Evolutionary conservation across 2,113 vertebrate genomes (phyloP).

Genomic region (Malurus alboscapulatus): DNA sequence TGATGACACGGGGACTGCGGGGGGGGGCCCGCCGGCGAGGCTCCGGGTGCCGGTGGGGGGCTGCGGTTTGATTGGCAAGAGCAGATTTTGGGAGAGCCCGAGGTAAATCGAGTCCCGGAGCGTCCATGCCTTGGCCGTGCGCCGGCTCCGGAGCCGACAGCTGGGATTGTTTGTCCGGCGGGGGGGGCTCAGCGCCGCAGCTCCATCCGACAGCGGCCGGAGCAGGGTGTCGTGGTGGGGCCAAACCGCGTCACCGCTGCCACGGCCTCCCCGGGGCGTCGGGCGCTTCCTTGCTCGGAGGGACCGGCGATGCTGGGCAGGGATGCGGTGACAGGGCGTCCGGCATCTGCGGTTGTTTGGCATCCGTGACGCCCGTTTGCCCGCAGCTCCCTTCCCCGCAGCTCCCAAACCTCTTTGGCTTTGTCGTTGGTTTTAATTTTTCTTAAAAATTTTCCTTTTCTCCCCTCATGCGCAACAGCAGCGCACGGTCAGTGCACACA

Average conservation of each 20-base stretch:
- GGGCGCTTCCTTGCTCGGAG: neutral
- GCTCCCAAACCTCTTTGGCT: neutral
- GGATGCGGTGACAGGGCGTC: neutral
- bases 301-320: neutral
- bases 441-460: neutral
- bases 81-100: neutral
- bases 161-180: constrained; percentile 34
- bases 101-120: neutral
- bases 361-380: neutral
- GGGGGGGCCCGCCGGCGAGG: neutral
- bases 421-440: neutral
- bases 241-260: rapidly evolving
- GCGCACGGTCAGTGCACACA: neutral
- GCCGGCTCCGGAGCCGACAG: constrained; percentile 19
- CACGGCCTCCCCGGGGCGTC: neutral
- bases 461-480: rapidly evolving
- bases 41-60: neutral
- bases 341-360: neutral
- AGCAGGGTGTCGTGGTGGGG: neutral
- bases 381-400: neutral
- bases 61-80: constrained; percentile 15
- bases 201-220: neutral
- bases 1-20: neutral
- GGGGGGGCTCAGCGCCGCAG: neutral
- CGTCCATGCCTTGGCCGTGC: neutral